Conservation (phyloP, 2,113 vertebrate species). For the Galbula dea region DNA sequence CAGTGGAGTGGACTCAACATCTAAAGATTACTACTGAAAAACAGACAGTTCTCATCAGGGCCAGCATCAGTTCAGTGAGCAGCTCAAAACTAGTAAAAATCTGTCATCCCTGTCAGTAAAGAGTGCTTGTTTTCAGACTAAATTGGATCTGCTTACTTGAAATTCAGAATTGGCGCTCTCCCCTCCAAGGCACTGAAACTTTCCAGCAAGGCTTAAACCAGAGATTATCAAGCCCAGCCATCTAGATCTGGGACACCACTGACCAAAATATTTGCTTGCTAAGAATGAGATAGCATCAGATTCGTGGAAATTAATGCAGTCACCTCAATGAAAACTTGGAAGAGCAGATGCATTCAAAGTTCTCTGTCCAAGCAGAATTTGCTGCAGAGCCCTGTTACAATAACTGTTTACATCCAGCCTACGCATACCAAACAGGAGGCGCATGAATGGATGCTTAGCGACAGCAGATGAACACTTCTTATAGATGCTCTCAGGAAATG, state of each 20-base stretch:
- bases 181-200: background rate
- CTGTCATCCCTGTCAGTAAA: background rate
- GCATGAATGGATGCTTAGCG: conserved; percentile 22
- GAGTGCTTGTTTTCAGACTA: background rate
- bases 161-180: background rate
- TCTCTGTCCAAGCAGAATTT: conserved; percentile 17
- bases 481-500: conserved; percentile 22
- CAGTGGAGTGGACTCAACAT: conserved; percentile 1
- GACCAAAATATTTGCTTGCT: conserved; percentile 28
- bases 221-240: background rate
- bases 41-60: background rate
- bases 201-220: conserved; percentile 4
- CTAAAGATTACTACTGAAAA: background rate
- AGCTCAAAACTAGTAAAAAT: background rate
- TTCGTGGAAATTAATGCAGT: conserved; percentile 44
- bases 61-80: background rate
- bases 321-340: conserved; percentile 33
- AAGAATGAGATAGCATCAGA: conserved; percentile 20
- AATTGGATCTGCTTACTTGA: background rate
- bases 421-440: background rate
- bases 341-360: conserved; percentile 1
- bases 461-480: conserved; percentile 17
- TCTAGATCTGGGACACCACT: conserved; percentile 2
- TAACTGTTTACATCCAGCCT: conserved; percentile 36
- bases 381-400: background rate